Base-by-base conservation (phyloP, 2,888 invertebrate species). In the Neocrepidodera transversa region DNA sequence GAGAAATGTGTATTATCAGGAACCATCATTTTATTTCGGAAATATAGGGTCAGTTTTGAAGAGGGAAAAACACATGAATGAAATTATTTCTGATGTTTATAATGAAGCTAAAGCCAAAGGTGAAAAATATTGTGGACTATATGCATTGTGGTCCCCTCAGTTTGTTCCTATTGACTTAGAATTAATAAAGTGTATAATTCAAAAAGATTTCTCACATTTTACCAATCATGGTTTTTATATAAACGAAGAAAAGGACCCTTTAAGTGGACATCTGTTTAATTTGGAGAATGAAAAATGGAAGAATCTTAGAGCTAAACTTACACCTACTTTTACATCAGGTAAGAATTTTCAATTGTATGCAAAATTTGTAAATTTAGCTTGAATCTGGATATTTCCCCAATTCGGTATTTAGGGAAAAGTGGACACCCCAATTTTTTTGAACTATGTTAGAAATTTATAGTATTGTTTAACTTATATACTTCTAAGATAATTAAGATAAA, bases 281-380 rank as follows among this genome's bases (percentile, higher is more conserved):
- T 70, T 83, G 38, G 79, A 79, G 51, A 85, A 84, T 0, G 76
- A 81, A 6, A 78, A 81, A 23, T 90, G 90, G 89, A 86, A 82
- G 68, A 80, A 78, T 11, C 73, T 89, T 38, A 43, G 66, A 48
- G 36, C 55, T 5, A 68, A 68, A 50, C 18, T 66, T 5, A 82
- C 87, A 0, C 86, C 88, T 0, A 82, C 85, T 0, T 89, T 89
- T 67, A 84, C 87, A 0, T 82, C 87, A 0, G 86, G 85, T 10
- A 58, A 54, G n/a, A 30, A 4, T 30, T n/a, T 2, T n/a, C 11
- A 7, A n/a, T n/a, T n/a, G 11, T n/a, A 30, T 30, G 11, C 10
- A 30, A 8, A 2, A 30, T n/a, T 2, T 2, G 2, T 30, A 30
- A 30, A n/a, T 10, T 2, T 2, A 2, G 10, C 10, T n/a, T 30